Base-by-base conservation (phyloP, 2,113 vertebrate species). In the Callorhinus ursinus region DNA sequence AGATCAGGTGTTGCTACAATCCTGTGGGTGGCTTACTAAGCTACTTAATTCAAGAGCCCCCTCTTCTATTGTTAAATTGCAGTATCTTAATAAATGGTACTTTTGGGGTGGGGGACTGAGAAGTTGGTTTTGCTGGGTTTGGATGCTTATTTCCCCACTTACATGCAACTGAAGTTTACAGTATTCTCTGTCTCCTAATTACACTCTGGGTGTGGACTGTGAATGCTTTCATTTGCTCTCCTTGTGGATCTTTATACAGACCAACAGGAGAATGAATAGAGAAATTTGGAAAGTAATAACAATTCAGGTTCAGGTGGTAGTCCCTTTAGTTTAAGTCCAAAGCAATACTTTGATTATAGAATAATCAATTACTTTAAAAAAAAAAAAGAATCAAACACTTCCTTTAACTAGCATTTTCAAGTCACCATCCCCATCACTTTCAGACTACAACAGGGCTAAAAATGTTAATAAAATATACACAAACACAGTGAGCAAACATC, bases 301-400 rank as follows among this genome's bases (percentile, higher is more conserved):
- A 57, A 59, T 33, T 80, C 53, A 79, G 22, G 81, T 53, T 42
- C 28, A 61, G 51, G 16, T 69, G 33, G 18, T 39, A 67, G 26
- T 36, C 24, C 19, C 46, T 61, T 69, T 77, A 55, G 84, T 96
- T 90, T 79, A 84, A 92, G 49, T 71, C 33, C 61, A 88, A 76
- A 49, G 36, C 87, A 82, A 81, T 36, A 74, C 39, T 42, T 71
- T 10, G 8, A 7, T 67, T 63, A 86, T 9, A 51, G 36, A 93
- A 57, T 31, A 55, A 61, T 51, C 67, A 65, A 18, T 69, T 69
- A n/a, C 33, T 69, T 69, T 7, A 9, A 7, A 18, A 67, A 51
- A 51, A 69, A n/a, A 51, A 51, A 69, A n/a, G 36, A 55, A 71
- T 53, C 59, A 65, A 91, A 88, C 51, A 80, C 57, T 74, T 22